phyloP scores from a whole-genome alignment of 2,797 vertebrate genomes.

The Syngnathus rostellatus region DNA sequence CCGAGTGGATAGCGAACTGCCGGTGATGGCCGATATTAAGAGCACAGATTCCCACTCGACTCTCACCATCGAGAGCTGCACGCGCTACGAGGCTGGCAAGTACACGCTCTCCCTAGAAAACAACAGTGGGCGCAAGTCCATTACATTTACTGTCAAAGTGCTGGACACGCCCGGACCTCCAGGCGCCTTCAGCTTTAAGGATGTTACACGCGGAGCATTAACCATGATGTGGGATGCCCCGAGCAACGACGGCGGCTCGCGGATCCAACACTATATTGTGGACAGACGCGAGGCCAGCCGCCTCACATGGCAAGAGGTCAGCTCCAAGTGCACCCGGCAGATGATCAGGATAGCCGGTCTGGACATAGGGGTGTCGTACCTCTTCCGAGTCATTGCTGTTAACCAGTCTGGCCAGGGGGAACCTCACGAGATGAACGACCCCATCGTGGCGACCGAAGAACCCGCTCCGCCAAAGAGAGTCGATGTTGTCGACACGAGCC shows the following conservation, averaged over 20 bases:
- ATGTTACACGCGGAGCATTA: constrained; percentile 84
- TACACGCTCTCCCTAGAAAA: constrained; percentile 93
- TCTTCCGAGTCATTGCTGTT: constrained; percentile 88
- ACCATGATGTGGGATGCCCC: constrained; percentile 98
- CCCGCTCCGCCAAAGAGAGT: constrained; percentile 92
- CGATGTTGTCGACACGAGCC: constrained; percentile 88
- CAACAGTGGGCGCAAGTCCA: constrained; percentile 89
- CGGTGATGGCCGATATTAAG: constrained; percentile 83
- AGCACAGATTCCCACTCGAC: constrained; percentile 87
- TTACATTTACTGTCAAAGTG: constrained; percentile 94
- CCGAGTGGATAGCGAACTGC: constrained; percentile 82
- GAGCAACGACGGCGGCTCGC: constrained; percentile 83
- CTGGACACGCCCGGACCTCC: constrained; percentile 93
- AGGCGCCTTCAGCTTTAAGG: constrained; percentile 88
- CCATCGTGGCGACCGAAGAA: constrained; percentile 90
- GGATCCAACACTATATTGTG: constrained; percentile 88
- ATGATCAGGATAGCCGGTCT: constrained; percentile 82
- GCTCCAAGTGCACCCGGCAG: constrained; percentile 83
- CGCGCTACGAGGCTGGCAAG: constrained; percentile 92
- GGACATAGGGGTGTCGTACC: constrained; percentile 80
- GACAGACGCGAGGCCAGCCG: constrained; percentile 94
- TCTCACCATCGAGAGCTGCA: constrained; percentile 89
- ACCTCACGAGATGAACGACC: constrained; percentile 86
- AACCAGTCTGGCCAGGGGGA: constrained; percentile 94
- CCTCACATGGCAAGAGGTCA: constrained; percentile 90